Evolutionary conservation across 2,113 vertebrate species (phyloP).

Genomic region (Ibidorhyncha struthersii): DNA sequence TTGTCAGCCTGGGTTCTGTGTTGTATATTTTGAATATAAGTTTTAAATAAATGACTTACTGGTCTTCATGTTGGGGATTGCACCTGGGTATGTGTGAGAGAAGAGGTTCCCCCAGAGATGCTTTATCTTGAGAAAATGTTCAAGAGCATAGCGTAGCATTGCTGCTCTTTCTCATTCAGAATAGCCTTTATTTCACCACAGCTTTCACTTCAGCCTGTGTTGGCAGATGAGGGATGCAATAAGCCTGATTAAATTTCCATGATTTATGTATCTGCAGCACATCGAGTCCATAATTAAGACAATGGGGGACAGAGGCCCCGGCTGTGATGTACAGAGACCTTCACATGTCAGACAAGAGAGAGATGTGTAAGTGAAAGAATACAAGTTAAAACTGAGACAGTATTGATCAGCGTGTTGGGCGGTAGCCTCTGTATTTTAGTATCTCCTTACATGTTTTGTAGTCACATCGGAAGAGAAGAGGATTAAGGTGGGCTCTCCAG

Average conservation of each 20-base stretch:
- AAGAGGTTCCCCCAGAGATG: not conserved
- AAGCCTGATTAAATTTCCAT: conserved; percentile 63
- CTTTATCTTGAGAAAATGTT: not conserved
- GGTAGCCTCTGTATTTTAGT: not conserved
- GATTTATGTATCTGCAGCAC: conserved; percentile 54
- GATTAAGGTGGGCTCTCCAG: not conserved
- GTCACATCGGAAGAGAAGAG: not conserved
- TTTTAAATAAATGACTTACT: not conserved
- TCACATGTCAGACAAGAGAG: not conserved
- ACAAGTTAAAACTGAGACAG: not conserved
- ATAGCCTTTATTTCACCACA: not conserved
- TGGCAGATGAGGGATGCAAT: conserved; percentile 52
- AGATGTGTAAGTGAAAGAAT: not conserved
- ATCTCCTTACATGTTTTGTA: not conserved
- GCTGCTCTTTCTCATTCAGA: not conserved
- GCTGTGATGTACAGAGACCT: conserved; percentile 24
- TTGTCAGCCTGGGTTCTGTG: not conserved
- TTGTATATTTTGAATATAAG: not conserved
- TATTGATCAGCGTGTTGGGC: not conserved
- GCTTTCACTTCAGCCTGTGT: not conserved
- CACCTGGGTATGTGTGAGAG: not conserved
- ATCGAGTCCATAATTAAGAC: conserved; percentile 27
- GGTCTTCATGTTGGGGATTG: not conserved
- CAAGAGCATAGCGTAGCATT: not conserved
- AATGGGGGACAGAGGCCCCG: conserved; percentile 9